Evolutionary conservation across 2,888 invertebrate genomes (phyloP).

Genomic region (Mongoloraphidia duomilia): DNA sequence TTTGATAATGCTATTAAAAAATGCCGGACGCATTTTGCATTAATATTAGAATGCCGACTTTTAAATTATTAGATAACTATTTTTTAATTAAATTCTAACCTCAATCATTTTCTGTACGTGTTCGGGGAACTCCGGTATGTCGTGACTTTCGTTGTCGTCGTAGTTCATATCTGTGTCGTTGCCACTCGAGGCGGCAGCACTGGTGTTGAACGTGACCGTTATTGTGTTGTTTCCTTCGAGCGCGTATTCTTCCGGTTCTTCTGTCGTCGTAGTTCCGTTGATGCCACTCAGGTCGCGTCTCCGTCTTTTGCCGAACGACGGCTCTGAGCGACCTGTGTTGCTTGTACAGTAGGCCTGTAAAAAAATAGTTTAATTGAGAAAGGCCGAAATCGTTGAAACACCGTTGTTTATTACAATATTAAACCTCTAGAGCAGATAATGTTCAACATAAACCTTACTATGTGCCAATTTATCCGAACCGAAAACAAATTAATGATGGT

Average conservation of each 20-base stretch:
- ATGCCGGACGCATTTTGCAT: too few species aligned
- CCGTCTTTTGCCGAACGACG: constrained; percentile 63
- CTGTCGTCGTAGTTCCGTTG: constrained; percentile 23
- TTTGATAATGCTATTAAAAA: too few species aligned
- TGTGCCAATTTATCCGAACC: too few species aligned
- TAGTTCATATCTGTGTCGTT: constrained; percentile 33
- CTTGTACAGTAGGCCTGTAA: constrained; percentile 65
- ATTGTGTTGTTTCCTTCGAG: constrained; percentile 15
- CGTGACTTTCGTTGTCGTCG: constrained; percentile 34
- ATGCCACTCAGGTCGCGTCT: constrained; percentile 38
- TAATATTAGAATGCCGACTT: too few species aligned
- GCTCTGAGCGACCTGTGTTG: constrained; percentile 63
- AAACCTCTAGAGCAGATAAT: too few species aligned
- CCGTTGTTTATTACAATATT: too few species aligned
- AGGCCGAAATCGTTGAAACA: too few species aligned
- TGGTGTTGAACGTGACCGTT: constrained; percentile 11
- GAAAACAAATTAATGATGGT: too few species aligned
- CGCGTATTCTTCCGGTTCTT: constrained; percentile 18
- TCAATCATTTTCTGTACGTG: constrained; percentile 83
- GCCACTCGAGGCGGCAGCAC: constrained; percentile 18
- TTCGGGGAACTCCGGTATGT: constrained; percentile 39
- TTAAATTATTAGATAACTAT: neutral
- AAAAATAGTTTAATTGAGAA: constrained; percentile 10
- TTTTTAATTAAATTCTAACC: constrained; percentile 30
- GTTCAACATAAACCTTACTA: too few species aligned